phyloP scores from a whole-genome alignment of 2,888 invertebrate species.

The Halictus ligatus region DNA sequence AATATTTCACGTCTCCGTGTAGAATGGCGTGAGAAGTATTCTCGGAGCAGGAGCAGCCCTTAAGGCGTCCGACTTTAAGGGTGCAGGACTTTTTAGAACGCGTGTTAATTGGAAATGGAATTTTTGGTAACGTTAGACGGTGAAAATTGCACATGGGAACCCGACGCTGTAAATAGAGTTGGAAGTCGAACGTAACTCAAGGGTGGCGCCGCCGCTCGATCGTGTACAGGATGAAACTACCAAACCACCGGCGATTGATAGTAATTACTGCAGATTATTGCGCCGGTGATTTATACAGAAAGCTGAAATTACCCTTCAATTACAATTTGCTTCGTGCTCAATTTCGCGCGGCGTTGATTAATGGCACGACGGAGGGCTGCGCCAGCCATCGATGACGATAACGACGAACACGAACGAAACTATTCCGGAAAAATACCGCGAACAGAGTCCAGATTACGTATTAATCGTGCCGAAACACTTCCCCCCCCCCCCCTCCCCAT shows the following conservation, averaged over 20 bases:
- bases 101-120: too few species aligned
- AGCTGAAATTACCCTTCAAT: slow-evolving; percentile 75
- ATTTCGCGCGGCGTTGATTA: slow-evolving; percentile 68
- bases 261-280: slow-evolving; percentile 76
- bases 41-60: too few species aligned
- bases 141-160: slow-evolving; percentile 14
- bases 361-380: slow-evolving; percentile 56
- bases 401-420: slow-evolving; percentile 49
- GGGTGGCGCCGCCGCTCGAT: neutral
- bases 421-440: slow-evolving; percentile 43
- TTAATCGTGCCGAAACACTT: slow-evolving; percentile 10
- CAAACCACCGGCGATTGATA: slow-evolving; percentile 69
- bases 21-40: too few species aligned
- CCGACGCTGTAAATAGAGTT: slow-evolving; percentile 27
- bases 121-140: neutral
- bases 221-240: slow-evolving; percentile 37
- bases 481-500: too few species aligned
- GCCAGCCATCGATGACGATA: slow-evolving; percentile 52
- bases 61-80: too few species aligned
- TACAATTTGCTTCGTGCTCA: slow-evolving; percentile 66
- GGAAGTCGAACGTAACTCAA: slow-evolving; percentile 17
- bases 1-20: too few species aligned
- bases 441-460: slow-evolving; percentile 22
- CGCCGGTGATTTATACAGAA: slow-evolving; percentile 76
- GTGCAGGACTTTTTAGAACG: too few species aligned